Percentiles rank a stretch among this genome's conserved stretches.
phyloP scores from a whole-genome alignment of 1,140 invertebrate genomes.

The Hyles vespertilio region DNA sequence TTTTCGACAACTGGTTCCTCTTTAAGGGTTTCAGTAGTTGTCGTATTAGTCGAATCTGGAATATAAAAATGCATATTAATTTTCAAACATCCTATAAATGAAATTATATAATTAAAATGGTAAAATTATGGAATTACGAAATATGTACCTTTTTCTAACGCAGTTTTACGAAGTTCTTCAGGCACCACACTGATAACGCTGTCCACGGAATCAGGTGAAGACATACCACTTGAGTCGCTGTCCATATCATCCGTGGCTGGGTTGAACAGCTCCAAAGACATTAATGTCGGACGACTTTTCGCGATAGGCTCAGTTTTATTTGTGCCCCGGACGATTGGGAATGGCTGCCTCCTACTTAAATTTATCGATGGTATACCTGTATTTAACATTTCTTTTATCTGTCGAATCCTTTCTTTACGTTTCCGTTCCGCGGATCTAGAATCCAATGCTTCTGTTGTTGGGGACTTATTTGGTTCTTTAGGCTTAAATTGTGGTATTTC shows the following conservation, averaged over 20 bases:
- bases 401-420: slow-evolving; percentile 78
- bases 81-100: no score
- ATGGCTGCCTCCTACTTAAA: slow-evolving; percentile 77
- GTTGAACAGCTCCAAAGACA: slow-evolving; percentile 91
- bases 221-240: slow-evolving; percentile 90
- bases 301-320: slow-evolving; percentile 70
- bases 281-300: slow-evolving; percentile 79
- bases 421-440: slow-evolving; percentile 62
- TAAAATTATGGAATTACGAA: no score
- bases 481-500: slow-evolving; percentile 77
- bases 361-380: slow-evolving; percentile 59
- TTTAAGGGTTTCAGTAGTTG: slow-evolving; percentile 38
- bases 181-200: slow-evolving; percentile 85
- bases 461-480: slow-evolving; percentile 51
- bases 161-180: slow-evolving; percentile 64
- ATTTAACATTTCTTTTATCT: slow-evolving; percentile 81
- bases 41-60: slow-evolving; percentile 41
- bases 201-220: slow-evolving; percentile 90
- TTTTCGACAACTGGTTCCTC: slow-evolving; percentile 37
- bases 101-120: no score
- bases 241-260: slow-evolving; percentile 93
- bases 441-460: slow-evolving; percentile 55
- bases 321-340: slow-evolving; percentile 79
- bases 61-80: slow-evolving; percentile 15
- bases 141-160: slow-evolving; percentile 53